phyloP scores from a whole-genome alignment of 1,140 invertebrate species.

The Adelges cooleyi region DNA sequence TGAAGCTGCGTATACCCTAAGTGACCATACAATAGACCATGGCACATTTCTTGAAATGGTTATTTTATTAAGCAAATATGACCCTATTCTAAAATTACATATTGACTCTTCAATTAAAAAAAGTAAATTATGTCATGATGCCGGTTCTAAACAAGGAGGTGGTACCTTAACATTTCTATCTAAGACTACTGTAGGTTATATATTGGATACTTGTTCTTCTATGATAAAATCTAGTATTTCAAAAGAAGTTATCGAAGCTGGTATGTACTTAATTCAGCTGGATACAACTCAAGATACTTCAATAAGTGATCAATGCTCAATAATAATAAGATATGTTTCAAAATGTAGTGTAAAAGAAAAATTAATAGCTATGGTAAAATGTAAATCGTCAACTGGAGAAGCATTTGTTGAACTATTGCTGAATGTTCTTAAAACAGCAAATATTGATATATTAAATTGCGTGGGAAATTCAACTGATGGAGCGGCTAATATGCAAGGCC shows the following conservation, averaged over 20 bases:
- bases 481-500: constrained; percentile 26
- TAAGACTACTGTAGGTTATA: too few relatives aligned
- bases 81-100: not conserved
- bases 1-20: not conserved
- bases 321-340: constrained; percentile 30
- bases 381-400: not conserved
- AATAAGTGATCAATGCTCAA: constrained; percentile 29
- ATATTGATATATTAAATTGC: not conserved
- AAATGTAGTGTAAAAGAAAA: constrained; percentile 18
- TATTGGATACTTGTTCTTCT: too few relatives aligned
- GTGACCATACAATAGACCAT: not conserved
- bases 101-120: not conserved
- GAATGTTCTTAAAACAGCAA: not conserved
- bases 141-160: too few relatives aligned
- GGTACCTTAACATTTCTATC: too few relatives aligned
- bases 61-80: not conserved
- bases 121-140: too few relatives aligned
- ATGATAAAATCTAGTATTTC: not conserved
- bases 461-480: constrained; percentile 24
- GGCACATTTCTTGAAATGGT: not conserved
- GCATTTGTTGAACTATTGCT: not conserved
- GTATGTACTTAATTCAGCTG: constrained; percentile 30
- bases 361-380: constrained; percentile 25
- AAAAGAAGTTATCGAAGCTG: not conserved
- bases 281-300: constrained; percentile 32